Evolutionary conservation across 2,797 vertebrate species (phyloP), one percentile per base, ranked within the genome.

Genomic region (Delichon dasypus): DNA sequence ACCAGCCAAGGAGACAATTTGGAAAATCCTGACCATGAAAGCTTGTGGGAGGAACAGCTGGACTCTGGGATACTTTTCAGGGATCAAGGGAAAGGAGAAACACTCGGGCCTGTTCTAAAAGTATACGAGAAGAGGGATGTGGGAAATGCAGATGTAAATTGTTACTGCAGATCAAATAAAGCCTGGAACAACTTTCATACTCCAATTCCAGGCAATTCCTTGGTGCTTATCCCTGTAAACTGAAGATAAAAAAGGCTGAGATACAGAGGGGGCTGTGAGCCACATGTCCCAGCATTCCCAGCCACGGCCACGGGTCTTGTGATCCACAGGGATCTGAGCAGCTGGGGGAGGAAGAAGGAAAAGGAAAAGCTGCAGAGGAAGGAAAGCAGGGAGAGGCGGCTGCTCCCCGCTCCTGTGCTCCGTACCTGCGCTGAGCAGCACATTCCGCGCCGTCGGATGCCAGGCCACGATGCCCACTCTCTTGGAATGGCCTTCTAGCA

Each of bases 401-500:
- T 10, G 47, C 1, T 58, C 29, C n/a, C 53, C 10, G 2, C 5
- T 38, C 8, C 19, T 4, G 51, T 4, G 58, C 51, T 6, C 53
- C 18, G 5, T 97, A 99, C 99, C 99, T 96, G 99, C 99, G 14
- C 99, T 99, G 30, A 99, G 98, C 76, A 99, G 98, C 86, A 99
- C 97, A 2, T 99, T 99, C 92, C 99, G 99, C 6, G 99, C 99
- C 0, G 99, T 99, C 0, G 99, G 99, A 55, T 99, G 99, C 99
- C 99, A 99, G 75, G 99, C 98, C 87, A 99, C 98, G 18, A 99
- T 99, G 96, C 99, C 99, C 2, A 99, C 99, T 16, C 99, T 97
- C 97, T 99, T 99, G 62, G 99, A 99, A 96, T 99, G 99, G 51
- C 99, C 99, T 96, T 99, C 99, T 94, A 99, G 94, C 50, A 98